Base-by-base conservation (phyloP, 1,140 invertebrate genomes). In the Pseudoatta argentina region DNA sequence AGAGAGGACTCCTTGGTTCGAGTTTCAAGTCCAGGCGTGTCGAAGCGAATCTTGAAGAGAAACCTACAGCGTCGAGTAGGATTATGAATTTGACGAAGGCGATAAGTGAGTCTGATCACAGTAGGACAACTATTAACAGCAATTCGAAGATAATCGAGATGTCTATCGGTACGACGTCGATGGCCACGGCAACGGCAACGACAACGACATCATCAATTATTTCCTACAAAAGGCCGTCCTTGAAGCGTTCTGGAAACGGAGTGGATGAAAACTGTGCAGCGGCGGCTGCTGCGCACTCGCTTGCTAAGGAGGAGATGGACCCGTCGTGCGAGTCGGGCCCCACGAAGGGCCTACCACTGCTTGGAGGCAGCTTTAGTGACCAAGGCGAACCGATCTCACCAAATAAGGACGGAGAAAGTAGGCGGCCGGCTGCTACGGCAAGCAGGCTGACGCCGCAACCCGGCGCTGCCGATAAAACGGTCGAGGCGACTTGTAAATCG, bases 381-480 rank as follows among this genome's bases (percentile, higher is more conserved):
- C 88, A 83, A 87, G 86, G 59, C 75, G 83, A 87, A n/a, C 53
- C 91, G 59, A 89, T 92, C 91, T 89, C 91, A 24, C 89, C 89
- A 93, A 93, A 93, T 92, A 93, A 93, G 92, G 91, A 91, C 69
- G 89, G 92, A 89, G 92, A 93, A 92, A 93, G 92, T 91, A 89
- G 92, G 86, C 91, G 88, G 48, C 72, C 86, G 71, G 73, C 77
- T 86, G 87, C 82, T 87, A 48, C 87, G 82, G 69, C 64, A 82
- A 86, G 69, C 83, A 75, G 82, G 51, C 48, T 67, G 72, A 86
- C 57, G 69, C n/a, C 27, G 30, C 69, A 64, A 39, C 30, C 27
- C 44, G 44, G 14, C 10, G 66, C 59, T 48, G 77, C 73, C 51
- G 89, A 86, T 86, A 90, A 88, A 89, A 48, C 88, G 76, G 48